Conservation (phyloP, 1,140 invertebrate genomes). For the Lanistes nyassanus region DNA sequence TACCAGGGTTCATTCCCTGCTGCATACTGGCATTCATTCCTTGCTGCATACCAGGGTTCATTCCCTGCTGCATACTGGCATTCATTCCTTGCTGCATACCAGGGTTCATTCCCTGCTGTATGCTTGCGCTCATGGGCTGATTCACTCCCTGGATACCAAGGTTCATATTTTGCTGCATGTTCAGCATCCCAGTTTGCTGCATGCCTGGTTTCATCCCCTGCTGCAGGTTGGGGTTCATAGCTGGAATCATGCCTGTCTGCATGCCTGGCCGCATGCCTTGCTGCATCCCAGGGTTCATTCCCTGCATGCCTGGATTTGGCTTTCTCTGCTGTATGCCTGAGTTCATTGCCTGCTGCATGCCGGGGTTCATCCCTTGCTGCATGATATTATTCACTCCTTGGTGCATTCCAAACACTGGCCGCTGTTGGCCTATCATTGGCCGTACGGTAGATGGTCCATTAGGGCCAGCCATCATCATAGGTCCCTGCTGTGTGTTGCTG, state of each 20-base stretch:
- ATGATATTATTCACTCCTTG: background rate
- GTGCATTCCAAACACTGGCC: conserved; percentile 16
- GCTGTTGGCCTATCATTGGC: conserved; percentile 17
- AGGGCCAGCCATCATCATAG: conserved; percentile 15
- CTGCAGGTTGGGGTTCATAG: conserved; percentile 15
- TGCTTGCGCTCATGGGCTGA: conserved; percentile 12
- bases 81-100: conserved; percentile 19
- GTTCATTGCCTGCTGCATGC: conserved; percentile 20
- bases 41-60: conserved; percentile 17
- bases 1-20: conserved; percentile 5
- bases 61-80: conserved; percentile 17
- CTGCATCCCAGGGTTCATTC: background rate
- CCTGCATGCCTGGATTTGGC: conserved; percentile 12
- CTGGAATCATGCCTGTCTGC: background rate
- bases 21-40: conserved; percentile 2
- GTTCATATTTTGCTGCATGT: conserved; percentile 13
- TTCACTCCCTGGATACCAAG: conserved; percentile 4
- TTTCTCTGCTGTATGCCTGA: conserved; percentile 4
- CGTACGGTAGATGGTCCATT: conserved; percentile 10
- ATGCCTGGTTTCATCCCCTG: conserved; percentile 11
- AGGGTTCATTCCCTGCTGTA: conserved; percentile 17
- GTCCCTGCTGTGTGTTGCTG: background rate
- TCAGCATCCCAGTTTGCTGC: background rate
- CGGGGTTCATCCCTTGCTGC: conserved; percentile 13
- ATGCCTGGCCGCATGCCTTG: background rate